phyloP scores from a whole-genome alignment of 1,140 invertebrate species.

The Drosophila sechellia region DNA sequence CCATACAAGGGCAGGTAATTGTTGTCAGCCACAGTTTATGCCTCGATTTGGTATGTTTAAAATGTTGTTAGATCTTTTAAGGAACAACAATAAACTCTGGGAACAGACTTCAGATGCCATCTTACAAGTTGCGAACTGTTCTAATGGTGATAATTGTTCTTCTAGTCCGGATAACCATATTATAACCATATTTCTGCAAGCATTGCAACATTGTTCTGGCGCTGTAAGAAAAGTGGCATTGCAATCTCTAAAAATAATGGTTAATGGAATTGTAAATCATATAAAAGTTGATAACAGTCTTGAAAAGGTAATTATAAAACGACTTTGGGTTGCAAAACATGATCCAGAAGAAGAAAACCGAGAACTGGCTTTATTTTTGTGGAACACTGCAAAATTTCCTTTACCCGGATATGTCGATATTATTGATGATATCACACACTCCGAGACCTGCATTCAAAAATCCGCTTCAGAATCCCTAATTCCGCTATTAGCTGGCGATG shows the following conservation, averaged over 20 bases:
- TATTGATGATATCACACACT: constrained; percentile 91
- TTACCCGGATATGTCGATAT: constrained; percentile 87
- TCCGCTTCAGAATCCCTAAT: constrained; percentile 92
- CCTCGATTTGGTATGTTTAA: constrained; percentile 93
- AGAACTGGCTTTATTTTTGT: constrained; percentile 88
- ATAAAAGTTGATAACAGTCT: constrained; percentile 87
- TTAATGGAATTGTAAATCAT: constrained; percentile 88
- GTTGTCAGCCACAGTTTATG: constrained; percentile 89
- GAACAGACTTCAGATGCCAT: constrained; percentile 91
- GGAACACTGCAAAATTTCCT: constrained; percentile 87
- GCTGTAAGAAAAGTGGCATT: constrained; percentile 93
- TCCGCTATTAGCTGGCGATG: constrained; percentile 87
- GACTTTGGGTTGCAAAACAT: constrained; percentile 92
- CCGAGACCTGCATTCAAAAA: constrained; percentile 91
- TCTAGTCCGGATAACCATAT: constrained; percentile 89
- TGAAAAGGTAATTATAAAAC: constrained; percentile 86
- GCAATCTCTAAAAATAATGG: constrained; percentile 89
- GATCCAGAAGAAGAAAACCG: constrained; percentile 90
- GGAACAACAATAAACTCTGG: constrained; percentile 89
- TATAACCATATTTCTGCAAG: constrained; percentile 90
- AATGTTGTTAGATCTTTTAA: constrained; percentile 92
- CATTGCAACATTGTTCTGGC: constrained; percentile 88
- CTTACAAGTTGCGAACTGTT: constrained; percentile 90
- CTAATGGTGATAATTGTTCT: constrained; percentile 87
- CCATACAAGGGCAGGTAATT: constrained; percentile 85